A percentile compares a stretch with the other conserved stretches of the same genome.
Evolutionary conservation across 2,797 vertebrate genomes (phyloP).

Genomic region (Anguilla obscura): DNA sequence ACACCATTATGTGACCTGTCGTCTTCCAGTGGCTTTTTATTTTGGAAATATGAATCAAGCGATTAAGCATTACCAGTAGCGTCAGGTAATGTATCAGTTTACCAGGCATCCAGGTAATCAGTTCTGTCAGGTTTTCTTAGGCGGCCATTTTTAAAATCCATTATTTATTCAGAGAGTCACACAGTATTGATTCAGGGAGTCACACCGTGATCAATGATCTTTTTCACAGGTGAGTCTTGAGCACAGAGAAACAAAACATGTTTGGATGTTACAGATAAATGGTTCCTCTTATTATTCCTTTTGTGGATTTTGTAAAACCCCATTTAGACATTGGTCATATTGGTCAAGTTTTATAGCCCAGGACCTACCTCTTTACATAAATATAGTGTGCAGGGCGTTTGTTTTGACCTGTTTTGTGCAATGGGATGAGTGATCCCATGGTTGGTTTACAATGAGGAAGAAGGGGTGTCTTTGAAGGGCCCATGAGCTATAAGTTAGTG

Average conservation of each 20-base stretch:
- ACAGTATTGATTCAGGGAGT: no score
- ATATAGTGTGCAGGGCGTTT: slow-evolving; percentile 38
- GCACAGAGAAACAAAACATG: no score
- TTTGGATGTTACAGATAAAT: slow-evolving; percentile 28
- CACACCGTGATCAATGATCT: no score
- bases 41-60: neutral
- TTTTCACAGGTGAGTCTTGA: no score
- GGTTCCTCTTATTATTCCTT: slow-evolving; percentile 29
- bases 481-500: slow-evolving; percentile 23
- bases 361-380: slow-evolving; percentile 38
- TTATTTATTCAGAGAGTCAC: no score
- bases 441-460: slow-evolving; percentile 26
- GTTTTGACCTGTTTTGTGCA: slow-evolving; percentile 34
- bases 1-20: neutral
- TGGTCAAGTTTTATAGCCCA: slow-evolving; percentile 35
- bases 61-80: neutral
- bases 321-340: slow-evolving; percentile 22
- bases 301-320: slow-evolving; percentile 31
- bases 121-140: neutral
- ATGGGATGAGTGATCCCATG: slow-evolving; percentile 25
- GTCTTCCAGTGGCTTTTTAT: neutral
- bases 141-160: neutral
- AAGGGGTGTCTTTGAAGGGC: slow-evolving; percentile 31
- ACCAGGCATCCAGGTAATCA: neutral
- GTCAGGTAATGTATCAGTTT: neutral